Base-by-base conservation (phyloP, 2,888 invertebrate species). In the Halocaridina rubra region DNA sequence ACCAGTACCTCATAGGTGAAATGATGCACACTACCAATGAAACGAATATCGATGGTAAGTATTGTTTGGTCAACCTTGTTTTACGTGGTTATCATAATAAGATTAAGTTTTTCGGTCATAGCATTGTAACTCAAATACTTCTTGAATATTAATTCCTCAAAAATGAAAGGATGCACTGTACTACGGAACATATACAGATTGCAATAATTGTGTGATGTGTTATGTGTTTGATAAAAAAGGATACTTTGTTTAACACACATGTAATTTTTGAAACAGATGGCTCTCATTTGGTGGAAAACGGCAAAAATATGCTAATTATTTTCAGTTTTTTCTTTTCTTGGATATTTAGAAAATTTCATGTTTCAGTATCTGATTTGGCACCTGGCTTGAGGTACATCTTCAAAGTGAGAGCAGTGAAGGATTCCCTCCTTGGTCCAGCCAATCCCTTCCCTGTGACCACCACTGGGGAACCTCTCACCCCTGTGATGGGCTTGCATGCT, bases 331-430 rank as follows among this genome's bases (percentile, higher is more conserved):
- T 2, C 39, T n/a, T 33, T 74, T 29, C 24, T 75, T 29, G n/a
- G 67, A 64, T 67, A 57, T 82, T 30, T 67, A 29, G 29, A 22
- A 24, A n/a, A n/a, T 78, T 16, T 2, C 3, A 30, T 76, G 33
- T 13, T 71, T 16, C 85, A 93, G 93, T 94, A 71, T 91, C 91
- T 0, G 90, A 92, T 82, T 90, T 94, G 4, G 93, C 93, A 7
- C 92, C 93, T 5, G 93, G 93, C 22, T 91, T 92, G 0, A 90
- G 88, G 0, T 92, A 94, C 89, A 91, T 90, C 2, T 93, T 95
- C 86, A 93, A 93, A 89, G 93, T 96, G 0, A 77, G 82, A 30
- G 88, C 89, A 2, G 88, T 75, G 69, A 89, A 88, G 39, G 82
- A 80, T 24, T 71, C 81, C 3, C 78, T 88, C 39, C 75, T 61